Percentiles rank a stretch among this genome's conserved stretches.
phyloP scores from a whole-genome alignment of 2,113 vertebrate species.

The Microtus ochrogaster region DNA sequence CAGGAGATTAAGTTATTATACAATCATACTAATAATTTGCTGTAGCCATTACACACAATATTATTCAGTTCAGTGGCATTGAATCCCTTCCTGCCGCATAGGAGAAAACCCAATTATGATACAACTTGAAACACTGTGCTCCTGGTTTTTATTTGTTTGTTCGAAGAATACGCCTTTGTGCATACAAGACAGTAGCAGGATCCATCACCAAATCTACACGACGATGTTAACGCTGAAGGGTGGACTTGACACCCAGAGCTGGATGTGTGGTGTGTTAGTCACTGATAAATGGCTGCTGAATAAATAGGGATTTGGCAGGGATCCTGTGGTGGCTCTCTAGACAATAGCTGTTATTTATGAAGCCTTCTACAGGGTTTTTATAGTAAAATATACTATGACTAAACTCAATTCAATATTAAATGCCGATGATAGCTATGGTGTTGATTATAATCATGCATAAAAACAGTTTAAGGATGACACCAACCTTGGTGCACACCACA shows the following conservation, averaged over 20 bases:
- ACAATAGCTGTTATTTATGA: slow-evolving; percentile 38
- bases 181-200: background rate
- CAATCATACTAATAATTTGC: slow-evolving; percentile 13
- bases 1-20: background rate
- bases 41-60: slow-evolving; percentile 3
- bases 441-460: slow-evolving; percentile 42
- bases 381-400: slow-evolving; percentile 39
- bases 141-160: background rate
- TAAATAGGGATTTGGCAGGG: slow-evolving; percentile 2
- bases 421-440: background rate
- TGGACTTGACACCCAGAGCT: background rate
- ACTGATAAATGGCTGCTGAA: background rate
- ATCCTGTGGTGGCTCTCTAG: slow-evolving; percentile 20
- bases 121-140: slow-evolving; percentile 3
- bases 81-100: background rate
- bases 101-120: slow-evolving; percentile 34
- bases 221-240: background rate
- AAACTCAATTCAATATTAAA: slow-evolving; percentile 38
- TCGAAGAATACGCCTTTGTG: background rate
- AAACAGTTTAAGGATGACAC: background rate
- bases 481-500: background rate
- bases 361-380: slow-evolving; percentile 42
- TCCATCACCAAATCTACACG: background rate
- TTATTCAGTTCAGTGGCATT: background rate
- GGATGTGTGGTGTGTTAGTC: background rate